These are phyloP conservation scores for Sarcoramphus papa DNA, from an alignment of 2,797 vertebrate species.

Conservation along the genomic window DNA sequence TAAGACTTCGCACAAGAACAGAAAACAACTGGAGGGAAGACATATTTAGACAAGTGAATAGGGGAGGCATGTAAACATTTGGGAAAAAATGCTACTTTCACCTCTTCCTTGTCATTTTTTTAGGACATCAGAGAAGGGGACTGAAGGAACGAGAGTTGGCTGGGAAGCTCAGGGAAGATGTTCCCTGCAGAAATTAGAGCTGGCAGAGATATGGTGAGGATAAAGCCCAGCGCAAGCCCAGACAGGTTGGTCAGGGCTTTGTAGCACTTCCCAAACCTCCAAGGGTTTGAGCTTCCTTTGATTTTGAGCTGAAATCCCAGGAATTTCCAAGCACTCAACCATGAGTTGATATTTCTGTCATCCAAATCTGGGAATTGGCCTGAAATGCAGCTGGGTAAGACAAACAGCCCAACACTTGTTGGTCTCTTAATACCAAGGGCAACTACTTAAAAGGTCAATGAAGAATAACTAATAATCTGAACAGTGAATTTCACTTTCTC, in stretches of 20 bases:
- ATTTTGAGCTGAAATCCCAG: neutral
- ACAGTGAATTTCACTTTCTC: neutral
- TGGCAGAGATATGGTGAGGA: neutral
- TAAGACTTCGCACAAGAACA: neutral
- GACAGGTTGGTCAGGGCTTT: neutral
- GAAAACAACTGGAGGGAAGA: neutral
- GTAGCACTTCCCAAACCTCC: neutral
- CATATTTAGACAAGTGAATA: neutral
- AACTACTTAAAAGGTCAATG: neutral
- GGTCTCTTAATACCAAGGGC: neutral
- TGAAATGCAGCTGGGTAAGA: neutral
- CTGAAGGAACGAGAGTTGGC: neutral
- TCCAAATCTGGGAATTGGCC: neutral
- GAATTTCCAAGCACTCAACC: neutral
- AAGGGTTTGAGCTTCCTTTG: neutral
- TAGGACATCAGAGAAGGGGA: neutral
- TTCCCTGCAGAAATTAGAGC: neutral
- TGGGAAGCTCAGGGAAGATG: neutral
- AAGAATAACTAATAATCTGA: neutral
- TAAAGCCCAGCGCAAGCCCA: neutral
- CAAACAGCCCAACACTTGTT: neutral
- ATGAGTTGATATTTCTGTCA: neutral
- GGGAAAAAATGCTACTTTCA: fast-evolving
- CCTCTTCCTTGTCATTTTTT: neutral
- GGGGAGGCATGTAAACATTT: neutral